These are phyloP conservation scores for Sesamia nonagrioides DNA, from an alignment of 1,140 invertebrate genomes.

Conservation along the genomic window DNA sequence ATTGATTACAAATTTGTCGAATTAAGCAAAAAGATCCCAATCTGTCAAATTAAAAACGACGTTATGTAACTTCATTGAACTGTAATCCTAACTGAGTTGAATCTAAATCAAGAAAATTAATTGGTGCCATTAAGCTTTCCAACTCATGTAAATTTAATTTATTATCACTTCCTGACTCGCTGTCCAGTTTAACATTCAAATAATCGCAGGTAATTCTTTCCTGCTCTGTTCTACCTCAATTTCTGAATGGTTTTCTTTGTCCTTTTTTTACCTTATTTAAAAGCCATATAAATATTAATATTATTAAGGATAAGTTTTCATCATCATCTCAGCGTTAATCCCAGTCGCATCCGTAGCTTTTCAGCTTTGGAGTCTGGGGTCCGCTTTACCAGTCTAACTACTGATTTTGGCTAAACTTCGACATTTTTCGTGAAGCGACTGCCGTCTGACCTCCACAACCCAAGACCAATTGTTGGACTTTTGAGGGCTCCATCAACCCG, in stretches of 20 bases:
- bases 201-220: not conserved
- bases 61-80: not conserved
- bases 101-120: constrained; percentile 1
- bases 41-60: not conserved
- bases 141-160: not conserved
- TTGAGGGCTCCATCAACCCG: no score
- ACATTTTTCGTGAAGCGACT: no score
- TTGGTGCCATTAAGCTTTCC: not conserved
- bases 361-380: no score
- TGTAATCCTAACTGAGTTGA: not conserved
- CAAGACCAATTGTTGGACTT: no score
- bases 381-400: no score
- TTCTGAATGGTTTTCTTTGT: not conserved
- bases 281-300: no score
- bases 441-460: no score
- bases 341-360: no score
- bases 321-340: no score
- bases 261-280: not conserved
- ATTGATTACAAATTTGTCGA: not conserved
- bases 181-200: not conserved
- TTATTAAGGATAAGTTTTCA: no score
- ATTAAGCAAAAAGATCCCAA: not conserved
- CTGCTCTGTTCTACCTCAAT: not conserved
- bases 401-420: no score
- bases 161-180: not conserved